Evolutionary conservation across 2,797 vertebrate genomes (phyloP).

Genomic region (Rhinichthys osculus): DNA sequence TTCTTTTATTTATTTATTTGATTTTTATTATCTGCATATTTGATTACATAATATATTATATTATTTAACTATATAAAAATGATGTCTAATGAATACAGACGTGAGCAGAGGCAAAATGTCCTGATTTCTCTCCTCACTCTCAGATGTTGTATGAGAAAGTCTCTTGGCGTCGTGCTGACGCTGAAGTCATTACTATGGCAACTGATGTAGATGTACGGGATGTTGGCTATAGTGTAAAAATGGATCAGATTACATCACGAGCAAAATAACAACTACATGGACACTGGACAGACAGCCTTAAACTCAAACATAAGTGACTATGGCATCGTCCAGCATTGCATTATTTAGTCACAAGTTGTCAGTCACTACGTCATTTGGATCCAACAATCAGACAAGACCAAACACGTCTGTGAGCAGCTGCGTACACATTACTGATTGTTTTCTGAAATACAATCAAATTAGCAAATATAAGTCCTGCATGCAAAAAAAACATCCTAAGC

Average conservation of each 20-base stretch:
- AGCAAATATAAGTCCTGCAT: not conserved
- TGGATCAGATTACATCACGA: not conserved
- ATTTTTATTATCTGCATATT: too few species aligned
- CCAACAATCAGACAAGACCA: not conserved
- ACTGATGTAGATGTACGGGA: slow-evolving; percentile 9
- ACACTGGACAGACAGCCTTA: not conserved
- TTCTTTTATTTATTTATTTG: not conserved
- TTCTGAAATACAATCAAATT: slow-evolving; percentile 9
- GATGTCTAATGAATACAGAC: not conserved
- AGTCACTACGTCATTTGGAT: not conserved
- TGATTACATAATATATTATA: not conserved
- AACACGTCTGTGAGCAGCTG: not conserved
- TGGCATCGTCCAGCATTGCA: not conserved
- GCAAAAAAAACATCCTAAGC: not conserved
- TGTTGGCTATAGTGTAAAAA: not conserved
- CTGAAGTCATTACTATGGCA: slow-evolving; percentile 20
- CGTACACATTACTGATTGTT: not conserved
- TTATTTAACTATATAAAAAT: not conserved
- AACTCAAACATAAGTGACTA: not conserved
- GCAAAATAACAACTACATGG: not conserved
- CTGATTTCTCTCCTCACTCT: not conserved
- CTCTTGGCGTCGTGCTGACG: slow-evolving; percentile 1
- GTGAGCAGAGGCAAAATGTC: not conserved
- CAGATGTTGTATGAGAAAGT: slow-evolving; percentile 8
- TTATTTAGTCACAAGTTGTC: not conserved